These are phyloP conservation scores for Timandra comae DNA, from an alignment of 2,888 invertebrate genomes.

Conservation along the genomic window DNA sequence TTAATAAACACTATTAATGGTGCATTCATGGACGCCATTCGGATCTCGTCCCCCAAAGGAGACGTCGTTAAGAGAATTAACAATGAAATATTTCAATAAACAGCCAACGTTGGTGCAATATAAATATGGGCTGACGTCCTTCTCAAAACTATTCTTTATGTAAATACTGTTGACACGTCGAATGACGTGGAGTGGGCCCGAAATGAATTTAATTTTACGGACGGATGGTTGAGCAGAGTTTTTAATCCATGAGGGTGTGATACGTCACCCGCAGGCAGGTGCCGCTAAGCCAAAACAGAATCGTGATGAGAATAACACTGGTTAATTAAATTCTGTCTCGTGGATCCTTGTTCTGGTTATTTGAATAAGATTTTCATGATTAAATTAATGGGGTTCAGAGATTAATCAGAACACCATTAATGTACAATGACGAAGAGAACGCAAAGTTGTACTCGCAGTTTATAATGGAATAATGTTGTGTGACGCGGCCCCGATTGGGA, in stretches of 20 bases:
- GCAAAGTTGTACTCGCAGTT: too few species aligned
- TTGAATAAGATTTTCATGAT: slow-evolving; percentile 4
- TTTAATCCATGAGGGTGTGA: slow-evolving; percentile 57
- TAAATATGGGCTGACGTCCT: slow-evolving; percentile 65
- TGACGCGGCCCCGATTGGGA: too few species aligned
- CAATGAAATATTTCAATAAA: slow-evolving; percentile 75
- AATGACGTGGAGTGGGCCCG: slow-evolving; percentile 61
- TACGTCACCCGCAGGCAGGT: slow-evolving; percentile 44
- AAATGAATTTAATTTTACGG: slow-evolving; percentile 74
- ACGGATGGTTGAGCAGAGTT: slow-evolving; percentile 42
- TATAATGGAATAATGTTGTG: slow-evolving; percentile 20
- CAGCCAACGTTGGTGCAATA: slow-evolving; percentile 53
- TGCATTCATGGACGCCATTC: slow-evolving; percentile 52
- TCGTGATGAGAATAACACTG: slow-evolving; percentile 44
- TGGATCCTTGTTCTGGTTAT: slow-evolving; percentile 9
- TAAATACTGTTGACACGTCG: slow-evolving; percentile 64
- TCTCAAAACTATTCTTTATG: slow-evolving; percentile 68
- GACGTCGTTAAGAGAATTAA: slow-evolving; percentile 64
- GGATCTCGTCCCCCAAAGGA: slow-evolving; percentile 51
- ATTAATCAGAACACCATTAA: too few species aligned
- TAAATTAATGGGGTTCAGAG: neutral
- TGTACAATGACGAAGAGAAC: neutral
- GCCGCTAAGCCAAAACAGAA: slow-evolving; percentile 38
- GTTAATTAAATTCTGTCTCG: slow-evolving; percentile 39
- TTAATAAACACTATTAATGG: slow-evolving; percentile 67